phyloP scores from a whole-genome alignment of 2,113 vertebrate genomes.

The Tragelaphus scriptus region DNA sequence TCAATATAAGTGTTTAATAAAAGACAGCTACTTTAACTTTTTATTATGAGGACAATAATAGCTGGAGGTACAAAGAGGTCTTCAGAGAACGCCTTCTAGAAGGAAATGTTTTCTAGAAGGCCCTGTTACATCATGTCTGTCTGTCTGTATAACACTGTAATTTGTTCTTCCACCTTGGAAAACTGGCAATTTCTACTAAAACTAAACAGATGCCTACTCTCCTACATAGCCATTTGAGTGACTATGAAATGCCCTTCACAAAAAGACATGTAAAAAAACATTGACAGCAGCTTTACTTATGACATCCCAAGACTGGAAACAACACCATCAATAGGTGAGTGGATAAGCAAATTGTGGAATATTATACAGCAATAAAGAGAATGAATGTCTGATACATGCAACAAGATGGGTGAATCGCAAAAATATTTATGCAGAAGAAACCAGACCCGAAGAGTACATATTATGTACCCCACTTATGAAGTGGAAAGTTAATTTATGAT shows the following conservation, averaged over 20 bases:
- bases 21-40: not conserved
- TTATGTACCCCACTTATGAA: not conserved
- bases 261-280: constrained; percentile 15
- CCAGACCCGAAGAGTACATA: not conserved
- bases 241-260: not conserved
- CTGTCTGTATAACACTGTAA: not conserved
- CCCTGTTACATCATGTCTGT: not conserved
- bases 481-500: not conserved
- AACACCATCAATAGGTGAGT: not conserved
- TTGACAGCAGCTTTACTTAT: not conserved
- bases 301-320: not conserved
- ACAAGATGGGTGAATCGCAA: not conserved
- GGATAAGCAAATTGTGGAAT: not conserved
- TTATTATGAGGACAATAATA: not conserved
- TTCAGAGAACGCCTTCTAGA: not conserved
- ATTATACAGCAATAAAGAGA: not conserved
- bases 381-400: not conserved
- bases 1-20: not conserved
- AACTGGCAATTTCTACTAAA: not conserved
- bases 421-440: not conserved
- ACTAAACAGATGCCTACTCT: not conserved
- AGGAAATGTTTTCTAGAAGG: not conserved
- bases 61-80: not conserved
- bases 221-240: not conserved
- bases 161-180: not conserved